phyloP scores from a whole-genome alignment of 2,797 vertebrate species.

The Podargus strigoides region DNA sequence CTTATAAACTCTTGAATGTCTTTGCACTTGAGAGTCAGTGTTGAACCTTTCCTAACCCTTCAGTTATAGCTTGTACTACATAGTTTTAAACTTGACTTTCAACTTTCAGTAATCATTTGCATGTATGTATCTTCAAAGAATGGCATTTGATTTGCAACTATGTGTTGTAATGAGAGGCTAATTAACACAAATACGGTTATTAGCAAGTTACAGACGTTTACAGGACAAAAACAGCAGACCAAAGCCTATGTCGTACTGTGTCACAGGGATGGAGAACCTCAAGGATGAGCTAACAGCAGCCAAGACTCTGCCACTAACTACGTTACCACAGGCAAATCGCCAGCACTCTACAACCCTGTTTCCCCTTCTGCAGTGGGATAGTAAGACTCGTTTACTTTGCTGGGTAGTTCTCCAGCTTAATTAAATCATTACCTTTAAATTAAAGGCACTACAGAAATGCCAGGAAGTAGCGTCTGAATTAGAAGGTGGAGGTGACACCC shows the following conservation, averaged over 20 bases:
- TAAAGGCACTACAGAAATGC: conserved; percentile 48
- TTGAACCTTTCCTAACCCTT: conserved; percentile 53
- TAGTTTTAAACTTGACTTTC: conserved; percentile 42
- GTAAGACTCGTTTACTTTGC: not conserved
- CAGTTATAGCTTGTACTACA: not conserved
- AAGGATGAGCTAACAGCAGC: not conserved
- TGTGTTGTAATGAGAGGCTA: conserved; percentile 42
- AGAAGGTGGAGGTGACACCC: conserved; percentile 44
- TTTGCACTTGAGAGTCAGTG: not conserved
- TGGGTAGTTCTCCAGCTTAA: conserved; percentile 27
- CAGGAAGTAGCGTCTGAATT: conserved; percentile 29
- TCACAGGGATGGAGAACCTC: not conserved
- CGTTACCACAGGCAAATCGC: not conserved
- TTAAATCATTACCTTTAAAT: conserved; percentile 58
- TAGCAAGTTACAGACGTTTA: conserved; percentile 36
- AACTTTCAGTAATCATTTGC: conserved; percentile 43
- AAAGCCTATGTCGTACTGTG: not conserved
- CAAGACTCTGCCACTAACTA: not conserved
- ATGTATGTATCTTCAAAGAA: conserved; percentile 54
- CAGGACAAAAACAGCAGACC: conserved; percentile 5
- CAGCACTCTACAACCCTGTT: not conserved
- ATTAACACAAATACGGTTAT: conserved; percentile 54
- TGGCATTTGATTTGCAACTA: conserved; percentile 53
- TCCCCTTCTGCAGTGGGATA: conserved; percentile 7
- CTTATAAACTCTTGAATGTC: not conserved